Evolutionary conservation across 2,113 vertebrate species (phyloP).

Genomic region (Lophochroa leadbeateri): DNA sequence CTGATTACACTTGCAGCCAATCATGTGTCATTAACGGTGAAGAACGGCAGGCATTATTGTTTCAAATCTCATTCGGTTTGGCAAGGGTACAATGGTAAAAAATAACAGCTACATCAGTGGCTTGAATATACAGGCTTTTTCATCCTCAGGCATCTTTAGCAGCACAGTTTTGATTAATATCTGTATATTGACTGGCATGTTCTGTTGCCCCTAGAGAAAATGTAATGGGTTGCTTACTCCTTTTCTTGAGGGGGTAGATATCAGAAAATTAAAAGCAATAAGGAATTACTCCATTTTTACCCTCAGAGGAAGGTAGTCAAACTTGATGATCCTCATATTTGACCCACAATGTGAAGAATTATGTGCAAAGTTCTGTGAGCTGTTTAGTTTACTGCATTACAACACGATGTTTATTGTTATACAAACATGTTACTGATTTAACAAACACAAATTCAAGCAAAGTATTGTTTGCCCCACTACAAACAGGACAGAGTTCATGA

Average conservation of each 20-base stretch:
- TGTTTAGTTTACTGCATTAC: neutral
- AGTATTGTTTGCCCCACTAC: neutral
- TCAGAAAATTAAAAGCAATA: neutral
- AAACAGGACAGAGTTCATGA: neutral
- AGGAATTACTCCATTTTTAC: neutral
- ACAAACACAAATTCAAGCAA: neutral
- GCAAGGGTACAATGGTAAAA: conserved; percentile 29
- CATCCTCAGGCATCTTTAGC: conserved; percentile 59
- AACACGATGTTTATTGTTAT: neutral
- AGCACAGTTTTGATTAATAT: conserved; percentile 47
- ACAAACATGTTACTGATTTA: neutral
- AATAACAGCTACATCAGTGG: conserved; percentile 38
- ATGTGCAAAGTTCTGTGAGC: neutral
- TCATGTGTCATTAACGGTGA: conserved; percentile 71
- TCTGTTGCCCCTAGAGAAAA: neutral
- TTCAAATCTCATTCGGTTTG: conserved; percentile 70
- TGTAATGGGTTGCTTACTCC: neutral
- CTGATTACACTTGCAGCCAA: conserved; percentile 73
- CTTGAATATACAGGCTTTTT: conserved; percentile 51
- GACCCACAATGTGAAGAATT: neutral
- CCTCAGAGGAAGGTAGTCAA: neutral
- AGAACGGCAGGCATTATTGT: conserved; percentile 66
- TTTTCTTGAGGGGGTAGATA: neutral
- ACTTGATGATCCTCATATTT: neutral
- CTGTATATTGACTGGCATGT: conserved; percentile 27